Base-by-base conservation (phyloP, 2,888 invertebrate genomes). In the Sphaerophoria taeniata region DNA sequence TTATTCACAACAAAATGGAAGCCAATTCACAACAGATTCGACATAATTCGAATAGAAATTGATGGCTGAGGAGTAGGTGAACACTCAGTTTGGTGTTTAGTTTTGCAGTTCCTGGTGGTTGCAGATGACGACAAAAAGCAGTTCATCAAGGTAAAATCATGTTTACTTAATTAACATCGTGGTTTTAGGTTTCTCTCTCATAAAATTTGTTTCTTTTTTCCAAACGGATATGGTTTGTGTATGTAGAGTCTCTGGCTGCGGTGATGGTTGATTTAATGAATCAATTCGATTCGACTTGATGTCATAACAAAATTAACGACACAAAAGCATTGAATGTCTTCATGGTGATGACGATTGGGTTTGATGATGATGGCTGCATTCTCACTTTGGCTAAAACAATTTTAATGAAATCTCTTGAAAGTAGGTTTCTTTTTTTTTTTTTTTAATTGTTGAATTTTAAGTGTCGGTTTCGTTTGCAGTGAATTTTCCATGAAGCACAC, bases 71-170 rank as follows among this genome's bases (percentile, higher is more conserved):
- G 33, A 47, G 43, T 65, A 12, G 56, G 55, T 16, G 14, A 16
- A 71, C 9, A 43, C 12, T 33, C 12, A 0, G 36, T 24, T 49
- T 45, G 58, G 65, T 73, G 45, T 65, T 71, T 75, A 24, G 56
- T 72, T 67, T 45, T 77, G 43, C 34, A 31, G 49, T 56, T 58
- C 39, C 14, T 12, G n/a, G n/a, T 49, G 74, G 71, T 63, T 70
- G 45, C 53, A 67, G 55, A 9, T 47, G 34, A 49, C 14, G 33
- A 49, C 63, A 49, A 49, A 65, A 47, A n/a, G n/a, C 58, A 85
- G 81, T 85, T 85, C 81, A 85, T 85, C 85, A 77, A 79, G 81
- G 85, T 81, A 85, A 76, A 70, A 69, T 85, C 85, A 81, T 85
- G 85, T 85, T 85, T 24, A 63, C 85, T 85, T 81, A 85, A 85